phyloP scores from a whole-genome alignment of 2,888 invertebrate genomes.

The Shargacucullia verbasci region DNA sequence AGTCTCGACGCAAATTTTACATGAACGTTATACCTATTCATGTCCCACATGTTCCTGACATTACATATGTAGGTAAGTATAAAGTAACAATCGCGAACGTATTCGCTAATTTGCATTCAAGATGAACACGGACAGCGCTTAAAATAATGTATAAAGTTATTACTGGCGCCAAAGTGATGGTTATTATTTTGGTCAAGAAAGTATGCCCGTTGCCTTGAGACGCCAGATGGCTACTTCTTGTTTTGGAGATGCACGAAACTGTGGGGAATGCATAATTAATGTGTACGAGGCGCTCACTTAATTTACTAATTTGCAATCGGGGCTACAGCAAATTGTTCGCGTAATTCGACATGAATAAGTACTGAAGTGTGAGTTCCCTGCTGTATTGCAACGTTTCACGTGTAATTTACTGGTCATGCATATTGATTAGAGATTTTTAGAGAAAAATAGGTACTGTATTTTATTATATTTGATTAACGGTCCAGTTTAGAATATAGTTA shows the following conservation, averaged over 20 bases:
- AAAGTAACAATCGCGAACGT: constrained; percentile 19
- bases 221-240: constrained; percentile 67
- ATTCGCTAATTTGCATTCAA: constrained; percentile 32
- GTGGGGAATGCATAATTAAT: constrained; percentile 75
- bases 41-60: constrained; percentile 33
- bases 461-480: neutral
- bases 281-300: constrained; percentile 61
- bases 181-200: constrained; percentile 63
- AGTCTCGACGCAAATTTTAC: constrained; percentile 63
- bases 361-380: constrained; percentile 37
- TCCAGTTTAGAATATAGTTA: neutral
- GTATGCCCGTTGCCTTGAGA: constrained; percentile 58
- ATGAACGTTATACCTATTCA: constrained; percentile 48
- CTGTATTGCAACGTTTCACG: constrained; percentile 28
- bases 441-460: constrained; percentile 1
- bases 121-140: constrained; percentile 25
- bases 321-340: constrained; percentile 61
- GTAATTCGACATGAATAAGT: constrained; percentile 62
- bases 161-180: constrained; percentile 48
- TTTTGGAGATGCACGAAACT: constrained; percentile 68
- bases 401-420: constrained; percentile 31
- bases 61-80: constrained; percentile 23
- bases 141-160: constrained; percentile 44
- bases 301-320: constrained; percentile 68
- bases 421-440: constrained; percentile 28